These are phyloP conservation scores for Conus ventricosus DNA, from an alignment of 1,140 invertebrate species.

Conservation along the genomic window DNA sequence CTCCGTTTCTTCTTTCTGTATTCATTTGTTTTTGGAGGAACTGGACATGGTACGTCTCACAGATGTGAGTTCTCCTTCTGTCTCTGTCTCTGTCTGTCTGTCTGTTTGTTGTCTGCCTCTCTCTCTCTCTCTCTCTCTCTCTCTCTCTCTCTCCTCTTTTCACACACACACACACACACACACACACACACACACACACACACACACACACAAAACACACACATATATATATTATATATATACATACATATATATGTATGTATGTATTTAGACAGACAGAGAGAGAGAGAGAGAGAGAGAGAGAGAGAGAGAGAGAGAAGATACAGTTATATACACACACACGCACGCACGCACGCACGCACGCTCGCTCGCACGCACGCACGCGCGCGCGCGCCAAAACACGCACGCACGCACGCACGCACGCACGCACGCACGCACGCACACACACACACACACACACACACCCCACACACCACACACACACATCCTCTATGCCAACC, in stretches of 20 bases:
- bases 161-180: no score
- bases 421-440: slow-evolving; percentile 7
- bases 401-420: neutral
- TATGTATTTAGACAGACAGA: neutral
- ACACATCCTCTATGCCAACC: no score
- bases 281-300: neutral
- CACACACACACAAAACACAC: neutral
- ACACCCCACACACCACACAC: neutral
- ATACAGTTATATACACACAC: neutral
- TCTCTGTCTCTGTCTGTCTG: neutral
- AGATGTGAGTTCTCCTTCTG: no score
- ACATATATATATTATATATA: neutral
- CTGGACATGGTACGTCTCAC: no score
- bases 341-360: neutral
- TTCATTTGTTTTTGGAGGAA: neutral
- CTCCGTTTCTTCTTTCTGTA: neutral
- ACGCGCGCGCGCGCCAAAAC: neutral
- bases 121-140: no score
- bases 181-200: no score
- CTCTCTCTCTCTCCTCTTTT: no score
- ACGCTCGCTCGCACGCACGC: neutral
- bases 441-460: slow-evolving; percentile 23
- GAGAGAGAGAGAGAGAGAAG: neutral
- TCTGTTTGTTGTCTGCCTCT: neutral
- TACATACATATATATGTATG: neutral